Conservation (phyloP, 2,797 vertebrate species). For the Trematomus bernacchii region DNA sequence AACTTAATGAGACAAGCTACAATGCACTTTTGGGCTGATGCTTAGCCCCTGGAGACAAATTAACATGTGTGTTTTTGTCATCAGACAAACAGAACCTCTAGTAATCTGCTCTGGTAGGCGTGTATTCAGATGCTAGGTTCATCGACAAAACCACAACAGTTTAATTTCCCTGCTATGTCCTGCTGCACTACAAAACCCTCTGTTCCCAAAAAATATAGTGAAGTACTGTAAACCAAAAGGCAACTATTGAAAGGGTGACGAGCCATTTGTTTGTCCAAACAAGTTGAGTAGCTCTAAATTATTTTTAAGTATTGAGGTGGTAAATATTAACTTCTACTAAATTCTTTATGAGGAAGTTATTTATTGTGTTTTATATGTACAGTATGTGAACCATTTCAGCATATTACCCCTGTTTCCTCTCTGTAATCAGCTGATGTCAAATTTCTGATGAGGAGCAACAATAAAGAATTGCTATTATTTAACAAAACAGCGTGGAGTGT, state of each 20-base stretch:
- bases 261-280: slow-evolving; percentile 80
- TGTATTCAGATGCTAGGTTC: slow-evolving; percentile 49
- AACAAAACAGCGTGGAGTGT: slow-evolving; percentile 48
- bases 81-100: slow-evolving; percentile 54
- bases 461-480: slow-evolving; percentile 84
- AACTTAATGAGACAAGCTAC: slow-evolving; percentile 68
- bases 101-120: slow-evolving; percentile 57
- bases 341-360: slow-evolving; percentile 81
- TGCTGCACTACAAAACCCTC: slow-evolving; percentile 74
- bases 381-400: slow-evolving; percentile 79
- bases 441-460: slow-evolving; percentile 79
- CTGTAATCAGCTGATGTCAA: slow-evolving; percentile 82
- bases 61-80: slow-evolving; percentile 60
- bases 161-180: slow-evolving; percentile 61
- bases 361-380: slow-evolving; percentile 84
- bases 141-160: slow-evolving; percentile 41
- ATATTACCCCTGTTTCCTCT: slow-evolving; percentile 75
- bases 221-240: slow-evolving; percentile 79
- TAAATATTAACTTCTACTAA: slow-evolving; percentile 79
- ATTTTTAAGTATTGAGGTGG: slow-evolving; percentile 80
- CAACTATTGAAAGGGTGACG: slow-evolving; percentile 74
- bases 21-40: slow-evolving; percentile 82
- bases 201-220: slow-evolving; percentile 48
- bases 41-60: slow-evolving; percentile 66
- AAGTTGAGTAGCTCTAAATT: slow-evolving; percentile 76